Evolutionary conservation across 2,113 vertebrate species (phyloP), one percentile per base, ranked within the genome.

Genomic region (Lepisosteus oculatus): DNA sequence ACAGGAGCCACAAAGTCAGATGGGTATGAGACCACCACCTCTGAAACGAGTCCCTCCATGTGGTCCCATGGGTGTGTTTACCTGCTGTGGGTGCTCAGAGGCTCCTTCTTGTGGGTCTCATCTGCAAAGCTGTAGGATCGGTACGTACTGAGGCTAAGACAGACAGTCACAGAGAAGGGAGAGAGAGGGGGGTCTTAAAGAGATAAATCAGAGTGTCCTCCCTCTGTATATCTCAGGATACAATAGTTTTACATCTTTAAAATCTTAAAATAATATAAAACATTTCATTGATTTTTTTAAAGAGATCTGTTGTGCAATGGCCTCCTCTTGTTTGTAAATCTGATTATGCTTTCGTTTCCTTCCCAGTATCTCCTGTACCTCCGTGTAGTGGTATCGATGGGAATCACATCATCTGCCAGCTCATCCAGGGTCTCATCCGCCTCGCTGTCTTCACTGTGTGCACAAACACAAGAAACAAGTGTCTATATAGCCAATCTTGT

Each of bases 81-180:
- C 89, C 87, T 86, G 70, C 82, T 71, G 0, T 73, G 70, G 51
- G 74, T 54, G 76, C 69, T 44, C 41, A 44, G 15, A 56, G 15
- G 47, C n/a, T 0, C 55, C 29, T 67, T 61, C 76, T 62, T 56
- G 59, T 70, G 59, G 17, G 62, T 29, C 74, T 11, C 61, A 62
- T 63, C 74, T 8, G 86, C 78, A 85, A 78, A 85, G 78, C 8
- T 72, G 81, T 83, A 83, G 17, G 80, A 76, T 55, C 64, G 72
- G 3, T 14, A 68, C 62, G 75, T 74, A 63, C 72, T 79, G 69
- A 76, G 67, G 4, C 79, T 80, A 70, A 61, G 11, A 65, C 55
- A 42, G 63, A 51, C 51, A 71, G 65, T 29, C 29, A 29, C 29
- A 29, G 29, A 55, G 75, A 12, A 15, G 12, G 3, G 2, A 55